Evolutionary conservation across 2,888 invertebrate genomes (phyloP).

Genomic region (Erpobdella octoculata): DNA sequence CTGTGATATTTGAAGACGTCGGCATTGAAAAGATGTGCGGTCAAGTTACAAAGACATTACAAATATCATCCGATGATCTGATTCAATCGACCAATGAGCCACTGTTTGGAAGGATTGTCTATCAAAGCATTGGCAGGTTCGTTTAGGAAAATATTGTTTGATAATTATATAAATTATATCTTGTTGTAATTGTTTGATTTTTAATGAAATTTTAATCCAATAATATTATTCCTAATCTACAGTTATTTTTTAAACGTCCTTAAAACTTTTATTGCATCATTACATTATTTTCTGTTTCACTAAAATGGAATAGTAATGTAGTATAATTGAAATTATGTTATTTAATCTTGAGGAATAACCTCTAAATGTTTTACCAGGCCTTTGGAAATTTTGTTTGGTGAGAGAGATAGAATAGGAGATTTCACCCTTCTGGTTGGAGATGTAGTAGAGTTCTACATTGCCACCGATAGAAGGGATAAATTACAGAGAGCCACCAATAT

Average conservation of each 20-base stretch:
- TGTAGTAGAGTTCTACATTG: slow-evolving; percentile 88
- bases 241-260: too few species aligned
- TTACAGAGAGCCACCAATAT: slow-evolving; percentile 88
- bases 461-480: slow-evolving; percentile 89
- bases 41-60: slow-evolving; percentile 26
- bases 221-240: too few species aligned
- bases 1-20: slow-evolving; percentile 92
- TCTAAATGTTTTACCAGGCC: slow-evolving; percentile 39
- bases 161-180: too few species aligned
- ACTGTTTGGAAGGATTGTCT: slow-evolving; percentile 48
- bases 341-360: too few species aligned
- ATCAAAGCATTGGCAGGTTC: slow-evolving; percentile 43
- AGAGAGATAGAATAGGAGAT: slow-evolving; percentile 87
- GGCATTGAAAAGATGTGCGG: slow-evolving; percentile 54
- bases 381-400: slow-evolving; percentile 70
- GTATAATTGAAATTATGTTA: too few species aligned
- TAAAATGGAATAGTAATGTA: too few species aligned
- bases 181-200: too few species aligned
- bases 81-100: slow-evolving; percentile 42
- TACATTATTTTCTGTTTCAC: too few species aligned
- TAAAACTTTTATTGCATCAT: too few species aligned
- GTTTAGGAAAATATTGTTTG: too few species aligned
- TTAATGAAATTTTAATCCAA: too few species aligned
- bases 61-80: slow-evolving; percentile 18
- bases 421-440: slow-evolving; percentile 67